These are phyloP conservation scores for Archivesica marissinica DNA, from an alignment of 1,140 invertebrate genomes.

Conservation along the genomic window DNA sequence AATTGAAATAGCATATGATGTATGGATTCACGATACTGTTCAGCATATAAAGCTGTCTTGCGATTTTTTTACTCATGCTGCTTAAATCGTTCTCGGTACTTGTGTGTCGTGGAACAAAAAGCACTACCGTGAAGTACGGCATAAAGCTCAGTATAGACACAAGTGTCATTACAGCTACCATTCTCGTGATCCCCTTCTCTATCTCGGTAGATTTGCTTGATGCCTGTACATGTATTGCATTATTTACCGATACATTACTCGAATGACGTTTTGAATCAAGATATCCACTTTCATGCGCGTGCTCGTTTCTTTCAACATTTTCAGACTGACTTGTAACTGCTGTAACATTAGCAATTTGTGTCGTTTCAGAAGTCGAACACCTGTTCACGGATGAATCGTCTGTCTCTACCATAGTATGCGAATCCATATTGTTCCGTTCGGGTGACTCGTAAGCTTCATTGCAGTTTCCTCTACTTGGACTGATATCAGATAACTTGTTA, in stretches of 20 bases:
- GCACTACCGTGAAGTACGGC: conserved; percentile 17
- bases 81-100: background rate
- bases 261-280: background rate
- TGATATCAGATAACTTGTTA: too few relatives aligned
- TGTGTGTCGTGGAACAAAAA: background rate
- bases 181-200: background rate
- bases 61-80: conserved; percentile 4
- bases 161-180: conserved; percentile 9
- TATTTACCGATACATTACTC: background rate
- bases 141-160: conserved; percentile 1
- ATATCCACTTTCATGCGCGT: background rate
- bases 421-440: too few relatives aligned
- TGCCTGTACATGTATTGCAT: too few relatives aligned
- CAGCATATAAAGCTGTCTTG: background rate
- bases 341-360: background rate
- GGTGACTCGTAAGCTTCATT: too few relatives aligned
- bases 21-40: conserved; percentile 23
- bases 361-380: background rate
- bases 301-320: background rate
- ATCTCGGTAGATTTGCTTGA: background rate
- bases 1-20: background rate
- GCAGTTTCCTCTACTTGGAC: too few relatives aligned
- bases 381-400: too few relatives aligned
- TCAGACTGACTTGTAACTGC: background rate
- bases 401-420: too few relatives aligned